Percentiles rank a stretch among this genome's conserved stretches.
These are phyloP conservation scores for Ornithoptera alexandrae DNA, from an alignment of 2,888 invertebrate genomes.

Conservation along the genomic window DNA sequence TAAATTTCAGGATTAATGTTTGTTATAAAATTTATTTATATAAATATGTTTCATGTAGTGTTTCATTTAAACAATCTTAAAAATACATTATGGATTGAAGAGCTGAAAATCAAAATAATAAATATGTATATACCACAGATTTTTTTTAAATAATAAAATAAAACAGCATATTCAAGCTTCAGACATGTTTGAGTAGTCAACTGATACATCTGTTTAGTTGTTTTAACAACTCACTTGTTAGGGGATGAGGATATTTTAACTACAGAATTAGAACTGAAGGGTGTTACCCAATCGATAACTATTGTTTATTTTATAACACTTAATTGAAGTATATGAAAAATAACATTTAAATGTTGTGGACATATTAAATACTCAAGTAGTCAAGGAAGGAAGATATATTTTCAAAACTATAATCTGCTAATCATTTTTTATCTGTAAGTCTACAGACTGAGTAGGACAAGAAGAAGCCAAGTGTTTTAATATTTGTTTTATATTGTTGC, in stretches of 20 bases:
- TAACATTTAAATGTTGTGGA: too few species aligned
- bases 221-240: conserved; percentile 19
- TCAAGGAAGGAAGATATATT: too few species aligned
- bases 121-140: background rate
- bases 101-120: background rate
- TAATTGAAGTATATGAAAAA: too few species aligned
- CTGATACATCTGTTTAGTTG: conserved; percentile 28
- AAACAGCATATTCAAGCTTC: background rate
- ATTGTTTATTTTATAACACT: conserved; percentile 1
- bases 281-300: background rate
- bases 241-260: conserved; percentile 18
- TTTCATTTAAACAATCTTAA: background rate
- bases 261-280: conserved; percentile 7
- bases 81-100: background rate
- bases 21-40: background rate
- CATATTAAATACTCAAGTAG: too few species aligned
- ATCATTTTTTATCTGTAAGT: too few species aligned
- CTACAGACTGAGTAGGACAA: too few species aligned
- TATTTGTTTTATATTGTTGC: too few species aligned
- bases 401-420: too few species aligned
- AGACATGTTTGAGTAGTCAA: conserved; percentile 33
- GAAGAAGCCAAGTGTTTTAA: too few species aligned
- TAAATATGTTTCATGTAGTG: too few species aligned
- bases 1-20: background rate
- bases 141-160: conserved; percentile 14